Evolutionary conservation across 2,113 vertebrate genomes (phyloP), one percentile per base, ranked within the genome.

Genomic region (Otocyon megalotis): DNA sequence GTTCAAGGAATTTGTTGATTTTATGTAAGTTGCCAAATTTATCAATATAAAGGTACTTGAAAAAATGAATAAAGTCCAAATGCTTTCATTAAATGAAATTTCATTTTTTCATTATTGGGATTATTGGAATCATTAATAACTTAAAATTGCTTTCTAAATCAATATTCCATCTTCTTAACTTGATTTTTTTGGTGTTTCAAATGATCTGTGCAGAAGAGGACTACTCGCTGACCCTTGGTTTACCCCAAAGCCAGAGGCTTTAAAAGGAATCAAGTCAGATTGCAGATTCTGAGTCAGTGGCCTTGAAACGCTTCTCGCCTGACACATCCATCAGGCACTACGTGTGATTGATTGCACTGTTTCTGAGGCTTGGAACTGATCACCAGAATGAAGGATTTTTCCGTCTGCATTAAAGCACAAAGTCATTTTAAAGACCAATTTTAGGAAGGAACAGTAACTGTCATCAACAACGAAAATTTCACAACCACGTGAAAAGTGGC

Each of bases 371-470:
- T 88, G 74, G 74, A 86, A 88, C 76, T 85, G 92, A 96, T 92
- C 92, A 93, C 71, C 58, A 43, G 96, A 93, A 92, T 94, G 96
- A 97, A 95, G 80, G 65, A 96, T 95, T 94, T 98, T 96, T 95
- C 94, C 4, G 4, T 96, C 96, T 96, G 87, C 92, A 96, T 97
- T 97, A 92, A 97, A 94, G 96, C 80, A 72, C 87, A 96, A 92
- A 97, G 96, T 97, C 97, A 97, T 97, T 97, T 96, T 96, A 93
- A 97, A 98, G 95, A 92, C 95, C 94, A 93, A 16, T 97, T 97
- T 95, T 92, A 88, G 90, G 88, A 92, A 93, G 90, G 96, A 96
- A 93, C 95, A 85, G 95, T 97, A 96, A 92, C 95, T 96, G 90
- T 95, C 92, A 95, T 93, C 96, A 90, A 93, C 94, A 93, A 87